A percentile compares a stretch with the other conserved stretches of the same genome.
These are phyloP conservation scores for Frankliniella fusca DNA, from an alignment of 2,888 invertebrate genomes.

Conservation along the genomic window DNA sequence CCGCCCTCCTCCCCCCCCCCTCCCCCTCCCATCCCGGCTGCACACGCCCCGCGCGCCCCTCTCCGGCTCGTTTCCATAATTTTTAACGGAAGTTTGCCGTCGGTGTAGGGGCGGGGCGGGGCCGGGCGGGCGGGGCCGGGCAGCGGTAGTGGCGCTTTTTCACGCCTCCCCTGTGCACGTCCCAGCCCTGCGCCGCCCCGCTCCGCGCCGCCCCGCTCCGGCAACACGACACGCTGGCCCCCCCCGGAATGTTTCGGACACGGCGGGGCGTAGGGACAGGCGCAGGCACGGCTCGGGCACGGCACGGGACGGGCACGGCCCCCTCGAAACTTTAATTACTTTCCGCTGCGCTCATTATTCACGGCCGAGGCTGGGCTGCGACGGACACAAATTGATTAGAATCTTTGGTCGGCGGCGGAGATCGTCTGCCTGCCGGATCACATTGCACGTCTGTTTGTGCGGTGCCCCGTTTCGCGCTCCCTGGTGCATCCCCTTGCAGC, in stretches of 20 bases:
- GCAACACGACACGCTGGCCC: background rate
- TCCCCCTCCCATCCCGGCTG: background rate
- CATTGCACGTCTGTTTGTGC: background rate
- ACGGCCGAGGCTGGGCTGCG: background rate
- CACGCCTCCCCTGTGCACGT: too few relatives aligned
- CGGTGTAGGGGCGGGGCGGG: too few relatives aligned
- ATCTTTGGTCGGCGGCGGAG: background rate
- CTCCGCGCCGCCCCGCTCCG: background rate
- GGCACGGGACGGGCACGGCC: background rate
- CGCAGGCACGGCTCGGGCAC: background rate
- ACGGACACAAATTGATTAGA: constrained; percentile 2
- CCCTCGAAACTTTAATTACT: constrained; percentile 17
- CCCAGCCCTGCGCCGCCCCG: too few relatives aligned
- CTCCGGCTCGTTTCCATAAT: too few relatives aligned
- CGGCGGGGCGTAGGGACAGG: background rate
- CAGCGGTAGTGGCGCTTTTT: too few relatives aligned
- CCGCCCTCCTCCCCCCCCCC: background rate
- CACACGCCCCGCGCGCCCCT: background rate
- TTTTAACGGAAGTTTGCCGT: too few relatives aligned
- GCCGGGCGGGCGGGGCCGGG: too few relatives aligned
- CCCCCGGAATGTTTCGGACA: background rate
- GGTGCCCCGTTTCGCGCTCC: background rate
- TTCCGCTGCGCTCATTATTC: constrained; percentile 7
- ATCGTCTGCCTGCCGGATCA: background rate
- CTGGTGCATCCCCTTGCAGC: too few relatives aligned